phyloP scores from a whole-genome alignment of 2,888 invertebrate species.

The Oxystoma pomonae region DNA sequence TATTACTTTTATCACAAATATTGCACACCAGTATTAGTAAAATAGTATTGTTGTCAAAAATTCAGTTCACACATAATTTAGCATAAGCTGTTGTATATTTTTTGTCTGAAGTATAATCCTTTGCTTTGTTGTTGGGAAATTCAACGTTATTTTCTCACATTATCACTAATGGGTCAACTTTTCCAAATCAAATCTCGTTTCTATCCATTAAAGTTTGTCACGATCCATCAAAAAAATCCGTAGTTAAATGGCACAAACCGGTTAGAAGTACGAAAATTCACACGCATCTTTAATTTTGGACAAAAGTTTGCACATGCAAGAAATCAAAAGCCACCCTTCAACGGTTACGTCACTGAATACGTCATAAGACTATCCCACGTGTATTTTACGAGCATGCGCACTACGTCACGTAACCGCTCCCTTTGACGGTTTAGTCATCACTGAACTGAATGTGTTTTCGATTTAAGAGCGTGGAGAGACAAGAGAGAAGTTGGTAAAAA shows the following conservation, averaged over 20 bases:
- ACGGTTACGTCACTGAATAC: neutral
- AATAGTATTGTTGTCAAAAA: conserved; percentile 12
- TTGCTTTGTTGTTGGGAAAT: neutral
- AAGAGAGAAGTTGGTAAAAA: no score
- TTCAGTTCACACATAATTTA: no score
- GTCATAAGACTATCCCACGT: conserved; percentile 14
- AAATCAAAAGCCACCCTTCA: neutral
- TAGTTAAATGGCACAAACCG: no score
- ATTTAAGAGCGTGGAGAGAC: no score
- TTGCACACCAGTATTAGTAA: conserved; percentile 13
- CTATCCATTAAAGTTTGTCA: neutral
- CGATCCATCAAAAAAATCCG: neutral
- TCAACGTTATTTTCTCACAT: neutral
- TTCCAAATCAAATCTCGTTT: no score
- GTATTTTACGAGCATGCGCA: conserved; percentile 9
- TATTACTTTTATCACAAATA: conserved; percentile 27
- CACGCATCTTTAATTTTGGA: neutral
- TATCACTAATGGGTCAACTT: neutral
- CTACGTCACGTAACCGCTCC: conserved; percentile 10
- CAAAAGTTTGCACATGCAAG: neutral
- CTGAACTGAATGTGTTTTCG: no score
- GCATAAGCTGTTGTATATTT: no score
- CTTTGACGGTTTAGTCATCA: conserved; percentile 11
- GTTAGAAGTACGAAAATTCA: neutral
- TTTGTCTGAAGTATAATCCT: no score